A percentile compares a stretch with the other conserved stretches of the same genome.
Evolutionary conservation across 1,140 invertebrate species (phyloP).

Genomic region (Tetramorium parvispinum): DNA sequence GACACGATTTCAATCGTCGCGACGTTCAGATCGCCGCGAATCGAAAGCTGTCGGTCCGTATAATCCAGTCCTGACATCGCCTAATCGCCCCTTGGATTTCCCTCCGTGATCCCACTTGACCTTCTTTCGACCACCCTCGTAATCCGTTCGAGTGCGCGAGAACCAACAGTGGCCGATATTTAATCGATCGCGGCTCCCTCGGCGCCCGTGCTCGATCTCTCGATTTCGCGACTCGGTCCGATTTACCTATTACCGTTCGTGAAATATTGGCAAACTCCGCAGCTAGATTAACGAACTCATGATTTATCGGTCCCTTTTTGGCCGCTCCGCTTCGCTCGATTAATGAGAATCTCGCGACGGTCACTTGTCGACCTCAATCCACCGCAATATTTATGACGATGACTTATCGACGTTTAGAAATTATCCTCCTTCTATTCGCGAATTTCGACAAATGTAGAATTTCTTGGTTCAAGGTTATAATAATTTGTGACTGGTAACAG

Average conservation of each 20-base stretch:
- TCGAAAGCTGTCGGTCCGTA: constrained; percentile 25
- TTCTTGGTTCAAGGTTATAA: not conserved
- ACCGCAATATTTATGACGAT: constrained; percentile 37
- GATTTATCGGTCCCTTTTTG: constrained; percentile 70
- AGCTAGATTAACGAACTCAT: constrained; percentile 65
- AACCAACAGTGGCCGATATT: constrained; percentile 49
- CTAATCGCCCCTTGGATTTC: constrained; percentile 65
- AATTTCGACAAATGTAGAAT: not conserved
- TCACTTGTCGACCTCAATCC: constrained; percentile 49
- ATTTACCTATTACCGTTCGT: constrained; percentile 68
- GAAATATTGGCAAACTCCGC: constrained; percentile 73
- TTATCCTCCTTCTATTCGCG: constrained; percentile 4
- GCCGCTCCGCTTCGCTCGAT: constrained; percentile 37
- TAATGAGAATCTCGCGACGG: constrained; percentile 59
- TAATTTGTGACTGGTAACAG: not conserved
- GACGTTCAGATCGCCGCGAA: constrained; percentile 14
- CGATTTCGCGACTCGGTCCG: constrained; percentile 59
- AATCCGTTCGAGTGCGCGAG: constrained; percentile 60
- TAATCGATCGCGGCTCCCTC: constrained; percentile 69
- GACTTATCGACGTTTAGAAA: constrained; percentile 49
- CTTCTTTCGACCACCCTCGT: constrained; percentile 59
- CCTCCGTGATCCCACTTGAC: constrained; percentile 44
- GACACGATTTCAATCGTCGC: constrained; percentile 55
- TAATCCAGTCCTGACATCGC: constrained; percentile 54
- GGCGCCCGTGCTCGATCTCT: constrained; percentile 48